Base-by-base conservation (phyloP, 2,888 invertebrate species). In the Notocelia uddmanniana region DNA sequence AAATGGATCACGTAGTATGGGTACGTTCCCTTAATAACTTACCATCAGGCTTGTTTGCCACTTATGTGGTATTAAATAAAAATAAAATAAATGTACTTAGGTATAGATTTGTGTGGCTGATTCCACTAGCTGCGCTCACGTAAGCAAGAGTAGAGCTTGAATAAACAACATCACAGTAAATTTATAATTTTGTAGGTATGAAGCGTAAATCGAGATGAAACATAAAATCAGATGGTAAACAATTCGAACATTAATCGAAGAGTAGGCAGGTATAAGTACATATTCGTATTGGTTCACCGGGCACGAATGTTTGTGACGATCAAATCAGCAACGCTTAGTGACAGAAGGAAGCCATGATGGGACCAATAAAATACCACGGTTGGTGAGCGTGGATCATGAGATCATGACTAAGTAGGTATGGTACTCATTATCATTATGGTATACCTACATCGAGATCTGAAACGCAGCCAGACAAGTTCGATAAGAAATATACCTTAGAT, bases 231-330 rank as follows among this genome's bases (percentile, higher is more conserved):
- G 54, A 9, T 52, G 18, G 66, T 55, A 55, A 55, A 66, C 55
- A 41, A 52, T 31, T 57, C 26, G 31, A 58, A 69, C 69, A 69
- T 69, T 69, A 45, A 34, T 63, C 48, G 34, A 55, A 48, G 45
- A 55, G 45, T n/a, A n/a, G 11, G 37, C 52, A 59, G 21, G 21
- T 67, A 45, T 3, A n/a, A n/a, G 5, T 31, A 64, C 5, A 18
- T 34, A 73, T 52, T 5, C 23, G 57, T 72, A 81, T 87, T 84
- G 80, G 77, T 75, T 82, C 79, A 74, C 85, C 23, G 73, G 66
- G 74, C 86, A 86, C 87, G 87, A 82, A 72, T 77, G 59, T 71
- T 74, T 75, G 79, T 81, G 81, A 80, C 76, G 80, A 80, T 74
- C 78, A 79, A 79, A 85, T 84, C 80, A 79, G 75, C 74, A 76